These are phyloP conservation scores for Pteromalus puparum DNA, from an alignment of 1,140 invertebrate species.

Conservation along the genomic window DNA sequence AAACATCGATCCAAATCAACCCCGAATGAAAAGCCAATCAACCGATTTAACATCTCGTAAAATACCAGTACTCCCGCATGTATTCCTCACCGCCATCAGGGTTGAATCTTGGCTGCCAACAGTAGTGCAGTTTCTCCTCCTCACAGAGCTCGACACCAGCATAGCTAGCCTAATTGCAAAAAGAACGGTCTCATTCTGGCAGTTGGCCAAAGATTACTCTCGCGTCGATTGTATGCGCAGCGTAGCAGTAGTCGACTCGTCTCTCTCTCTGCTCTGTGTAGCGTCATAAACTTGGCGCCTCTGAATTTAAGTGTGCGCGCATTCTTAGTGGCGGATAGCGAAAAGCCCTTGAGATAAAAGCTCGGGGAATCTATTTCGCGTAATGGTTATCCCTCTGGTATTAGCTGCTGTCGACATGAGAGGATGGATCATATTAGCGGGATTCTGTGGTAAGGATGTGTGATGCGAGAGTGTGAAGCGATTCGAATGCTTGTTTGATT, in stretches of 20 bases:
- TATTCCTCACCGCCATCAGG: not conserved
- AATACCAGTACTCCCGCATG: not conserved
- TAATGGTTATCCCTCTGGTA: not conserved
- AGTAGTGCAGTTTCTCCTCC: not conserved
- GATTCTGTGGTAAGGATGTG: not conserved
- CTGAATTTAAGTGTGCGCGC: not conserved
- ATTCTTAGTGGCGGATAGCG: not conserved
- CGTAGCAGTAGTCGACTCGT: not conserved
- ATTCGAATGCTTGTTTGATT: no score
- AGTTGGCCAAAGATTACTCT: constrained; percentile 1
- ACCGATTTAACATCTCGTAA: not conserved
- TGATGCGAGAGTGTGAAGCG: no score
- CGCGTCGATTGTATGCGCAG: constrained; percentile 8
- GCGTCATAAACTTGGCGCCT: constrained; percentile 21
- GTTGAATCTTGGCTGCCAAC: not conserved
- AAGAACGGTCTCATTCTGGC: constrained; percentile 14
- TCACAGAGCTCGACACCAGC: not conserved
- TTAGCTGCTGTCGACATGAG: not conserved
- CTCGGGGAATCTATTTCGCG: not conserved
- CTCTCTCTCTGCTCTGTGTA: not conserved
- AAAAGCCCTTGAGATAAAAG: constrained; percentile 29
- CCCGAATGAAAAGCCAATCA: not conserved
- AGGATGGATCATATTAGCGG: not conserved
- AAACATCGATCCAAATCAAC: not conserved
- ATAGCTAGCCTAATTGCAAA: constrained; percentile 31